Evolutionary conservation across 1,140 invertebrate genomes (phyloP), one percentile per base, ranked within the genome.

Genomic region (Palaemon carinicauda): DNA sequence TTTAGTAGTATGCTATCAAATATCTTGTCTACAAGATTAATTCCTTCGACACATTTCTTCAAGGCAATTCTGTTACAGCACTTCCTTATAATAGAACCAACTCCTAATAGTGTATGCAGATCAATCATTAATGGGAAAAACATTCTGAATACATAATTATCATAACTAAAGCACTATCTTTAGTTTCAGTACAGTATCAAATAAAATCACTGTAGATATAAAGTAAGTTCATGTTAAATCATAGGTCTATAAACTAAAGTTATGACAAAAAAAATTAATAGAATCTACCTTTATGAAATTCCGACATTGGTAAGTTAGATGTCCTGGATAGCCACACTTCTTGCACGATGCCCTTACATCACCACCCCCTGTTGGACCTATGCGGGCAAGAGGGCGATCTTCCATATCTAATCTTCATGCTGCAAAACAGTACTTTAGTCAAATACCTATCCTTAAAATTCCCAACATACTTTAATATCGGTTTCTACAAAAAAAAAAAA

Each of bases 251-350:
- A n/a, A n/a, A 65, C 60, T 7, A n/a, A 19, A 3, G 9, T 21
- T 19, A 52, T 24, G 41, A 77, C 14, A 50, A 14, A 52, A 10
- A n/a, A 14, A 24, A 24, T 21, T 24, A 51, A 12, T 41, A 12
- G 9, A n/a, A 90, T 95, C 95, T 88, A 97, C 95, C 93, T 98
- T 97, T 52, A 99, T 94, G 92, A 99, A 98, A 91, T 99, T 99
- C 90, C 97, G 92, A 91, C 98, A 99, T 91, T 99, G 97, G 92
- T 96, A 99, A 19, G 98, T 98, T 89, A 99, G 93, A 92, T 99
- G 98, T 50, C 98, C 98, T 84, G 96, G 95, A 91, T 98, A 98
- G 74, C 97, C 97, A 92, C 97, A 98, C 91, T 98, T 98, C 91
- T 96, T 97, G 91, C 97, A 98, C 0, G 96, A 96, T 69, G 89